Base-by-base conservation (phyloP, 2,888 invertebrate species). In the Yponomeuta cagnagella region DNA sequence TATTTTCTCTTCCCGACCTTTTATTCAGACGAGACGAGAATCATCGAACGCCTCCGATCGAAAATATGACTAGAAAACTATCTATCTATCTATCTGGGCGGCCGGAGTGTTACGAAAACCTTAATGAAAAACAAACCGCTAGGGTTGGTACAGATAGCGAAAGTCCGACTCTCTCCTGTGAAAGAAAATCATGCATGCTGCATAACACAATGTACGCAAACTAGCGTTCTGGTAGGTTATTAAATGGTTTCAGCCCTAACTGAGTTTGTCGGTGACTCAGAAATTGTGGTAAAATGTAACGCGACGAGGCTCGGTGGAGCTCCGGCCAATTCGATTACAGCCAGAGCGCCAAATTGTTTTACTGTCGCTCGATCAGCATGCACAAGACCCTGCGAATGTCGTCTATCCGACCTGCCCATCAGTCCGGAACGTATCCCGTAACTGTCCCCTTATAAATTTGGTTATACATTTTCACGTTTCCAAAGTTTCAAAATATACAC, bases 281-380 rank as follows among this genome's bases (percentile, higher is more conserved):
- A 88, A 86, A 88, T 87, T 88, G 83, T 81, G 79, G 82, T 76
- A 85, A 81, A 83, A 84, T 83, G 83, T 79, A 80, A 80, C 76
- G n/a, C 68, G 52, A 43, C 68, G 48, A n/a, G 52, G n/a, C 31
- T 30, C 48, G 30, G 43, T 3, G 43, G 15, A 15, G 68, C n/a
- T n/a, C n/a, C n/a, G n/a, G 10, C 31, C 77, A 81, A 90, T 85
- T 86, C 81, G 79, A 89, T 90, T 88, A 89, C 72, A 79, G 78
- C 74, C 80, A 82, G 83, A 79, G 81, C 78, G 77, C 82, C 82
- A 88, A 90, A 90, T 90, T 89, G 88, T 87, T 89, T 89, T 87
- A 89, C 77, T 78, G 80, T 10, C 68, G 68, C 68, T 80, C 81
- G 85, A 85, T 84, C 83, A 80, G 68, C 63, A 71, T 70, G 66